Conservation (phyloP, 2,113 vertebrate species). For the Fulica atra region DNA sequence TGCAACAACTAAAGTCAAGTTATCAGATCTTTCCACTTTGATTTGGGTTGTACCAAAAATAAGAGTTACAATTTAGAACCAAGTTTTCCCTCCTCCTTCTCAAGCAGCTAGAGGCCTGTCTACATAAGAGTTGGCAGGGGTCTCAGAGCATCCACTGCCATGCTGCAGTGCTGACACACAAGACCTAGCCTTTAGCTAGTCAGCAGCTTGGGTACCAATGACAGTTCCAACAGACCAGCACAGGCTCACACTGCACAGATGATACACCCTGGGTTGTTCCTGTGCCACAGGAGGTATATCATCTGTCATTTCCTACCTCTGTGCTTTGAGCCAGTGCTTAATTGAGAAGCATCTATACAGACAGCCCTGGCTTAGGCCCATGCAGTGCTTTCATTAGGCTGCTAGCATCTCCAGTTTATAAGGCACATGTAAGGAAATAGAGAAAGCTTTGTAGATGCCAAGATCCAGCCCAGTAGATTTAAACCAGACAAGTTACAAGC, state of each 20-base stretch:
- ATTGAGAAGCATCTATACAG: not conserved
- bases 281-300: not conserved
- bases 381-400: not conserved
- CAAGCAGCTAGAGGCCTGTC: not conserved
- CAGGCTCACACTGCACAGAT: fast-evolving
- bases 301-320: not conserved
- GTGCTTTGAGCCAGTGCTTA: not conserved
- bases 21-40: not conserved
- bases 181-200: not conserved
- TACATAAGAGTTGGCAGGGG: not conserved
- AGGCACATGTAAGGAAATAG: not conserved
- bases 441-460: not conserved
- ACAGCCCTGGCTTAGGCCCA: not conserved
- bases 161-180: not conserved
- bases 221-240: fast-evolving
- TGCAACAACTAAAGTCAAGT: not conserved
- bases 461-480: not conserved
- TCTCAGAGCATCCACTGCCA: not conserved
- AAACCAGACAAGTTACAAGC: not conserved
- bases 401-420: not conserved
- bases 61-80: not conserved
- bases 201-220: not conserved
- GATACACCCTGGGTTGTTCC: fast-evolving
- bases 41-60: not conserved
- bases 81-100: not conserved